Base-by-base conservation (phyloP, 2,888 invertebrate species). In the Stenotaenia linearis region DNA sequence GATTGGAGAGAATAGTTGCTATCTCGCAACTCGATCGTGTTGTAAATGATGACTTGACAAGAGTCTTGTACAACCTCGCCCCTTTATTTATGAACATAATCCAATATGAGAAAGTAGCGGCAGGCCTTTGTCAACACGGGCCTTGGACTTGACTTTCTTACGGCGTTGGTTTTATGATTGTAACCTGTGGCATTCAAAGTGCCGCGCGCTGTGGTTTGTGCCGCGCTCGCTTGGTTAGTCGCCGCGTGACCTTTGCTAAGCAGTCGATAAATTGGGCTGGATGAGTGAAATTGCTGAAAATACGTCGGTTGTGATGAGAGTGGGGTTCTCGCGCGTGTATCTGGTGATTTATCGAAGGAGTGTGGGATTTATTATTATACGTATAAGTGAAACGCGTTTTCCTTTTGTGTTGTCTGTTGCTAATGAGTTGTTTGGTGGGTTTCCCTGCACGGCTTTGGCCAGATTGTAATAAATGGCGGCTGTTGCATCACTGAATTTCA, bases 111-210 rank as follows among this genome's bases (percentile, higher is more conserved):
- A 28, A n/a, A 69, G 69, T 69, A 28, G 23, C 69, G 28, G 69
- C 25, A 25, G 25, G 25, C 69, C 69, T 69, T 69, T 69, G 69
- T 69, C 69, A 69, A 69, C 69, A 69, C 15, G 69, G 10, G 28
- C 28, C 28, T 25, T 23, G 25, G 15, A n/a, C n/a, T 69, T 10
- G 69, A 69, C 25, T 69, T 69, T 69, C 25, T 12, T 28, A 28
- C 25, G 69, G 69, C 18, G 45, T 9, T 45, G 56, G 2, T 69
- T 69, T 69, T 69, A 69, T n/a, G 69, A 69, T 18, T 69, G 25
- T 69, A 69, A 69, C 69, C 69, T 69, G 69, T 69, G 69, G 69
- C 69, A 69, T 69, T 69, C 69, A 69, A 28, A 28, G 23, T 69
- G 69, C 69, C n/a, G n/a, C n/a, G n/a, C n/a, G n/a, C n/a, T n/a